These are phyloP conservation scores for Cynaeus angustus DNA, from an alignment of 2,888 invertebrate species.

Conservation along the genomic window DNA sequence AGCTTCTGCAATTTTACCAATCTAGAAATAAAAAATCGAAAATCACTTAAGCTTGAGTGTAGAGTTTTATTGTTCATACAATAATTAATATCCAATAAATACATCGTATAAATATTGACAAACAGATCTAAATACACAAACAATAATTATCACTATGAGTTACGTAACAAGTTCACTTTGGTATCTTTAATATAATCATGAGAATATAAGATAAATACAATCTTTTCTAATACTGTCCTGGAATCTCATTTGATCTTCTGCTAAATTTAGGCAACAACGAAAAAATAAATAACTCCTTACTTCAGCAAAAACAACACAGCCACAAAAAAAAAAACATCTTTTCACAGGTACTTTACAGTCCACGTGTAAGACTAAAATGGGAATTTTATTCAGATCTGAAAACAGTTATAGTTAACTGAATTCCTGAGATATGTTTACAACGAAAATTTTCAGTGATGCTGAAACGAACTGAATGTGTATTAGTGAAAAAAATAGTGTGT, in stretches of 20 bases:
- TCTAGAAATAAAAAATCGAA: background rate
- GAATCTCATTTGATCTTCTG: constrained; percentile 30
- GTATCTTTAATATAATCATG: constrained; percentile 17
- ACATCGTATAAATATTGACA: constrained; percentile 41
- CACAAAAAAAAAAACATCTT: background rate
- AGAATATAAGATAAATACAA: constrained; percentile 19
- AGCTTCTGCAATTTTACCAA: too few relatives aligned
- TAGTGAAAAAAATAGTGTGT: background rate
- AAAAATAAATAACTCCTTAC: background rate
- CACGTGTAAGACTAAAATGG: too few relatives aligned
- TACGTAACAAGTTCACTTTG: constrained; percentile 40
- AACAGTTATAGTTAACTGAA: too few relatives aligned
- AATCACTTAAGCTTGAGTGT: background rate
- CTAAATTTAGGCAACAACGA: constrained; percentile 14
- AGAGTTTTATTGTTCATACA: constrained; percentile 40
- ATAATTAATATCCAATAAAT: constrained; percentile 46
- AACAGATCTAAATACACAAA: constrained; percentile 46
- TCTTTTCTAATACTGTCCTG: constrained; percentile 38
- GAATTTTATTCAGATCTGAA: too few relatives aligned
- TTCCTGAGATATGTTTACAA: constrained; percentile 4
- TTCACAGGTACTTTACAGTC: background rate
- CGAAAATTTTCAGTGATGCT: constrained; percentile 6
- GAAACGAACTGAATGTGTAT: background rate
- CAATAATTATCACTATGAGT: constrained; percentile 41
- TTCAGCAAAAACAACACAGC: constrained; percentile 3